A percentile compares a stretch with the other conserved stretches of the same genome.
phyloP scores from a whole-genome alignment of 2,113 vertebrate genomes.

The Corydoras sp. region DNA sequence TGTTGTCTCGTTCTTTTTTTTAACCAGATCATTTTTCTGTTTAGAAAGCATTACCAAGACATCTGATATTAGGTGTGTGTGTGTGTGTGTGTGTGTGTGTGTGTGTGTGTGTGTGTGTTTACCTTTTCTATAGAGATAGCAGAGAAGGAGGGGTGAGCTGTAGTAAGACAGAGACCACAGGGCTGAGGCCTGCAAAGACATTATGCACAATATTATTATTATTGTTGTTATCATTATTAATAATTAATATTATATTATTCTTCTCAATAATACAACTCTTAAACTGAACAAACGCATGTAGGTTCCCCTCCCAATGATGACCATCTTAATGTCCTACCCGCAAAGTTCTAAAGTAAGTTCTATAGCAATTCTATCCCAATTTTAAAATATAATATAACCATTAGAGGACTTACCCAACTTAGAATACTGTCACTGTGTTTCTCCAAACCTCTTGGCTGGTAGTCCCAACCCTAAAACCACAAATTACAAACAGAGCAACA shows the following conservation, averaged over 20 bases:
- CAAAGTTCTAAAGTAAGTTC: too few species aligned
- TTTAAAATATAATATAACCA: too few species aligned
- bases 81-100: background rate
- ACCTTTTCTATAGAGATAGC: constrained; percentile 91
- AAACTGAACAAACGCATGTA: too few species aligned
- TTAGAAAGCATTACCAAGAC: background rate
- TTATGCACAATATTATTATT: background rate
- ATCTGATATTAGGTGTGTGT: too few species aligned
- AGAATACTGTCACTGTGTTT: constrained; percentile 81
- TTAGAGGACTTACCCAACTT: constrained; percentile 71
- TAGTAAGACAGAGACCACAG: constrained; percentile 87
- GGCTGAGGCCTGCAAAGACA: constrained; percentile 71
- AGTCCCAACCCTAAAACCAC: constrained; percentile 71
- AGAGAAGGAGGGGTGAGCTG: constrained; percentile 79
- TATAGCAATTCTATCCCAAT: too few species aligned
- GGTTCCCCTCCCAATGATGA: too few species aligned
- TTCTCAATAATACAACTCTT: too few species aligned
- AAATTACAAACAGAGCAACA: background rate
- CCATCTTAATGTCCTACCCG: too few species aligned
- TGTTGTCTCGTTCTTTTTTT: too few species aligned
- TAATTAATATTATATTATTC: too few species aligned
- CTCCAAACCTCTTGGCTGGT: constrained; percentile 76
- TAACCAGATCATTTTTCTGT: too few species aligned
- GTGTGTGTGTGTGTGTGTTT: constrained; percentile 6
- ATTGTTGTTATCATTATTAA: too few species aligned